These are phyloP conservation scores for Nebria brevicollis DNA, from an alignment of 2,888 invertebrate genomes.

Conservation along the genomic window DNA sequence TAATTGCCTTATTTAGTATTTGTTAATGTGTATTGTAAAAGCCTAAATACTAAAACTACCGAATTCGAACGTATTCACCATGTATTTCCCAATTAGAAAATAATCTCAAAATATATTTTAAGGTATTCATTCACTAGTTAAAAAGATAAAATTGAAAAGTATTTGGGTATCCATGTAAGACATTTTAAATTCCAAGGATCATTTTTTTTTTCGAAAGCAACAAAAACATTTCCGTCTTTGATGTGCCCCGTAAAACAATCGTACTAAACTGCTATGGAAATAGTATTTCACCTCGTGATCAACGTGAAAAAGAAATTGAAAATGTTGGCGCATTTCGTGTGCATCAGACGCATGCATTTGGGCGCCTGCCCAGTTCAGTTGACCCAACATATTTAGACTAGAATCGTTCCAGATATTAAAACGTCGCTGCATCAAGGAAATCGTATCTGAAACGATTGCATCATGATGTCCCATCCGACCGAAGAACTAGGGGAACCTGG, in stretches of 20 bases:
- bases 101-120: too few relatives aligned
- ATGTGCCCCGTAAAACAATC: neutral
- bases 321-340: slow-evolving; percentile 10
- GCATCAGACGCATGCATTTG: slow-evolving; percentile 17
- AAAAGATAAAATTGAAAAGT: neutral
- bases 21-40: too few relatives aligned
- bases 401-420: neutral
- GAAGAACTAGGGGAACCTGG: neutral
- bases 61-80: too few relatives aligned
- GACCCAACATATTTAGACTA: slow-evolving; percentile 16
- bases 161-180: neutral
- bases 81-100: too few relatives aligned
- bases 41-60: too few relatives aligned
- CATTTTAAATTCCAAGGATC: neutral
- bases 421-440: neutral
- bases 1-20: too few relatives aligned
- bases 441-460: neutral
- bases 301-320: neutral
- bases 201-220: neutral
- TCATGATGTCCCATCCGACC: neutral
- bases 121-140: neutral
- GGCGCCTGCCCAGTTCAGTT: slow-evolving; percentile 15
- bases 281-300: neutral
- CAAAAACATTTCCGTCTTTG: neutral
- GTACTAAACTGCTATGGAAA: neutral